Evolutionary conservation across 2,113 vertebrate species (phyloP).

Genomic region (Cercocebus atys): DNA sequence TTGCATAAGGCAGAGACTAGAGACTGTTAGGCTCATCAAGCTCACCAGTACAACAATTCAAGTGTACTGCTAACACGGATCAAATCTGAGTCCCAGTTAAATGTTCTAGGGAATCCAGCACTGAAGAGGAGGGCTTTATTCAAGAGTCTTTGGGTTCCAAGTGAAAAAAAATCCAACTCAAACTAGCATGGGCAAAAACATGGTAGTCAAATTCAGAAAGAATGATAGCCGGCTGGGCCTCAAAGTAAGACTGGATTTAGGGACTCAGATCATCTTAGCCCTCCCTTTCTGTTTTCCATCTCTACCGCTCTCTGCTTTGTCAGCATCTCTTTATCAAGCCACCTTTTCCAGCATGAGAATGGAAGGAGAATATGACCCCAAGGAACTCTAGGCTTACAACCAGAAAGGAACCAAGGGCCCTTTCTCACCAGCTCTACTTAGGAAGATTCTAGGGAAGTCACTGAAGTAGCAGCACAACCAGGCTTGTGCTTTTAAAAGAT

Average conservation of each 20-base stretch:
- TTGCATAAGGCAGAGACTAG: background rate
- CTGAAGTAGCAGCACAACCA: background rate
- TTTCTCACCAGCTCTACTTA: background rate
- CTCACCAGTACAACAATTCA: background rate
- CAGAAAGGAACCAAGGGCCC: background rate
- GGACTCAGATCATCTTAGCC: background rate
- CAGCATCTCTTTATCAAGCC: constrained; percentile 10
- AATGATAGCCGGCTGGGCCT: background rate
- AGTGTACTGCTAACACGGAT: background rate
- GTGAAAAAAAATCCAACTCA: background rate
- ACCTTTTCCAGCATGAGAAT: background rate
- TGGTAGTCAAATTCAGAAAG: background rate
- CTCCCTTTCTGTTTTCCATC: background rate
- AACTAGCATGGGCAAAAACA: background rate
- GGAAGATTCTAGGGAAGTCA: background rate
- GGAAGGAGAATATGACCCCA: background rate
- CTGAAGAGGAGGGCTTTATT: background rate
- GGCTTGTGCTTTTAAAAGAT: background rate
- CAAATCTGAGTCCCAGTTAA: background rate
- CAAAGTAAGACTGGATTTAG: background rate
- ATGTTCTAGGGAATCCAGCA: background rate
- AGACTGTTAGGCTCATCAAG: background rate
- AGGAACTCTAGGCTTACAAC: background rate
- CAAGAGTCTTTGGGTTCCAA: background rate
- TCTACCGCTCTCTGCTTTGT: background rate